Evolutionary conservation across 1,140 invertebrate genomes (phyloP).

Genomic region (Pseudomyrmex concolor): DNA sequence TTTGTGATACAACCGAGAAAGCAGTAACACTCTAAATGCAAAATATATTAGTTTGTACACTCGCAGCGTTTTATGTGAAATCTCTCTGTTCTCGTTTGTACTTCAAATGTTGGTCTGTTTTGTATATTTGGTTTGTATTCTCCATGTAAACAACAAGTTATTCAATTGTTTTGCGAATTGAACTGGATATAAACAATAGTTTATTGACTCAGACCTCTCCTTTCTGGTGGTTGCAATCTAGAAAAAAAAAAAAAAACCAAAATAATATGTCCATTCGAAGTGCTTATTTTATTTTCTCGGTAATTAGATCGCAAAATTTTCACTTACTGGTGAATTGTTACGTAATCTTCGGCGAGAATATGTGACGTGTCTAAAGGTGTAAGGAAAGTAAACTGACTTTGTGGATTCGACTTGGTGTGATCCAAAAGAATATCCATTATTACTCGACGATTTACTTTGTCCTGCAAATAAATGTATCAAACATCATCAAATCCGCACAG

Average conservation of each 20-base stretch:
- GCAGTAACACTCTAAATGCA: too few species aligned
- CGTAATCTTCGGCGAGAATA: constrained; percentile 82
- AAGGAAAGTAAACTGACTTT: constrained; percentile 91
- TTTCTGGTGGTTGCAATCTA: constrained; percentile 73
- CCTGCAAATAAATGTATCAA: constrained; percentile 83
- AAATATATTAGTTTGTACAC: too few species aligned
- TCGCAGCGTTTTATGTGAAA: too few species aligned
- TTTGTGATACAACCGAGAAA: too few species aligned
- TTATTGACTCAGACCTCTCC: constrained; percentile 42
- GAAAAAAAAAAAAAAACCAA: constrained; percentile 56
- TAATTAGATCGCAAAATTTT: neutral
- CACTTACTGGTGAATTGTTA: constrained; percentile 86
- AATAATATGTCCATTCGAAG: neutral
- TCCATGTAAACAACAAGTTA: neutral
- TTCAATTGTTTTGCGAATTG: neutral
- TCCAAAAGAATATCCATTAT: constrained; percentile 89
- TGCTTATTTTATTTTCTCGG: constrained; percentile 8
- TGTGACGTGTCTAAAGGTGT: constrained; percentile 90
- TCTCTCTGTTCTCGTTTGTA: too few species aligned
- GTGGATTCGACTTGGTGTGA: constrained; percentile 87
- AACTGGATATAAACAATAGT: neutral
- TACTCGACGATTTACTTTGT: constrained; percentile 89
- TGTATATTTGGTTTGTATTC: too few species aligned
- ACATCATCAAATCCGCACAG: neutral
- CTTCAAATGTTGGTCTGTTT: too few species aligned